Evolutionary conservation across 2,797 vertebrate species (phyloP), one percentile per base, ranked within the genome.

Genomic region (Phoebastria nigripes): DNA sequence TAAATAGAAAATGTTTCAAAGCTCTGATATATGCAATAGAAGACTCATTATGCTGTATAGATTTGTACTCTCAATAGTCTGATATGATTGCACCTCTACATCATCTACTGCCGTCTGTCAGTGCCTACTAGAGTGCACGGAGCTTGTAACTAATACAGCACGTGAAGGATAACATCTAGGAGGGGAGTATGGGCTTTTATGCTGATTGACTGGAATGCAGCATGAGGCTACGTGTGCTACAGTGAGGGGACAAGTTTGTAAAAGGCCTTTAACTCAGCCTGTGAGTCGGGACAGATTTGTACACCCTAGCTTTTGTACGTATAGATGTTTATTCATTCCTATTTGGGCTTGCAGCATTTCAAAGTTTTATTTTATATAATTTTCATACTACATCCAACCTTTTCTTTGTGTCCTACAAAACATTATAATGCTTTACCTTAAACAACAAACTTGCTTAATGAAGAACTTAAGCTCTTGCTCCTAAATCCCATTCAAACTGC

Each of bases 51-150:
- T 89, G 63, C 78, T 83, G 80, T 87, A 84, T 15, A 85, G 83
- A 92, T 87, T 94, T 94, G 93, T 84, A 67, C 61, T 61, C 69
- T 74, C 65, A 31, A 63, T 80, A 61, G 49, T 76, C 82, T 87
- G 84, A 63, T 95, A 16, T 93, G 92, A 96, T 89, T 95, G 92
- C 33, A 18, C 72, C 82, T 93, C 93, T 95, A 72, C 79, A 93
- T 94, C 96, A 95, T 93, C 84, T 58, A 47, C 74, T 80, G 94
- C 94, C 37, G 20, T 97, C 96, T 90, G 92, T 89, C 92, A 96
- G 89, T 92, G 92, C 87, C 83, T 93, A 33, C 54, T 35, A 6
- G 77, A 77, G 73, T 7, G 35, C 73, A 6, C 0, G 0, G 73
- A 73, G 88, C 63, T 84, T 42, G 83, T 69, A 84, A 73, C 77